A percentile compares a stretch with the other conserved stretches of the same genome.
Evolutionary conservation across 1,140 invertebrate genomes (phyloP).

Genomic region (Himalopsyche phryganea): DNA sequence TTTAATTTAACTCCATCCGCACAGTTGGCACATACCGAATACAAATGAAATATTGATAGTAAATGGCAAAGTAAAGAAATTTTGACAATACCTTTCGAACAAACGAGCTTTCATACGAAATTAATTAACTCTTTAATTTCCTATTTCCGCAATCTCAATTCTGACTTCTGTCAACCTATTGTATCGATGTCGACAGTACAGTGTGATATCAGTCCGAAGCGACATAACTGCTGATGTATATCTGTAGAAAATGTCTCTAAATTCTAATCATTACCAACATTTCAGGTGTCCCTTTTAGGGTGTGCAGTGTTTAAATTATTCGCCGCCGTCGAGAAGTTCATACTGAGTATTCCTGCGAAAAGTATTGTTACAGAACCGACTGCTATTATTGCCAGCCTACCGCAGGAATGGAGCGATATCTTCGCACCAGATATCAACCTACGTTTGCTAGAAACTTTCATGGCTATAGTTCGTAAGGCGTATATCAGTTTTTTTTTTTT

Average conservation of each 20-base stretch:
- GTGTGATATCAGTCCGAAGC: too few species aligned
- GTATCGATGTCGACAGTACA: too few species aligned
- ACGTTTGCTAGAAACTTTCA: constrained; percentile 38
- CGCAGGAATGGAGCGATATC: constrained; percentile 42
- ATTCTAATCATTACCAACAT: too few species aligned
- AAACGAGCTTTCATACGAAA: too few species aligned
- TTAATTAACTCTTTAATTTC: too few species aligned
- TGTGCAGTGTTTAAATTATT: constrained; percentile 27
- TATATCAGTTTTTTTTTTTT: not conserved
- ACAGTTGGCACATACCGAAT: too few species aligned
- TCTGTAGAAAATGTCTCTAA: too few species aligned
- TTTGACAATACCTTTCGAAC: not conserved
- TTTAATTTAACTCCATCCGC: too few species aligned
- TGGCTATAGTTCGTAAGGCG: constrained; percentile 19
- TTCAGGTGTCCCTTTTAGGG: constrained; percentile 25
- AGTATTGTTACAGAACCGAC: constrained; percentile 18
- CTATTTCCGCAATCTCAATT: too few species aligned
- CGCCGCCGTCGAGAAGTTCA: constrained; percentile 27
- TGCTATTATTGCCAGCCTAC: constrained; percentile 32
- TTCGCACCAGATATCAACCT: constrained; percentile 38
- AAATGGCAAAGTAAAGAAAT: not conserved
- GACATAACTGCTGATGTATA: too few species aligned
- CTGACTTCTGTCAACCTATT: too few species aligned
- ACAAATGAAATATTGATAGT: too few species aligned
- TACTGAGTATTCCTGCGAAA: constrained; percentile 21